A percentile compares a stretch with the other conserved stretches of the same genome.
phyloP scores from a whole-genome alignment of 2,797 vertebrate genomes.

The Melanotaenia parkinsoni region DNA sequence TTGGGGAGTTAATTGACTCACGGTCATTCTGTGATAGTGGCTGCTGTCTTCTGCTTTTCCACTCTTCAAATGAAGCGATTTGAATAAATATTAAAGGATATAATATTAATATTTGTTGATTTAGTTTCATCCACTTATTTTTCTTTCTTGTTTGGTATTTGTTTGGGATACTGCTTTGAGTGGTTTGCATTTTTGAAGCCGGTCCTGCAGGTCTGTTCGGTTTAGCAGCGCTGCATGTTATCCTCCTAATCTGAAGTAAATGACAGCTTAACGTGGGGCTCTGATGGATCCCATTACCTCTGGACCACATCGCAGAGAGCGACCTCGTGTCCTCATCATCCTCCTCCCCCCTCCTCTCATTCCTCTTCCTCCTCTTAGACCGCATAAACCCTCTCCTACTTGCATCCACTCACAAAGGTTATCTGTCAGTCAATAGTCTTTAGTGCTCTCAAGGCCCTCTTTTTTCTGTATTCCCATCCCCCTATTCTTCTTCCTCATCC shows the following conservation, averaged over 20 bases:
- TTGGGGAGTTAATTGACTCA: conserved; percentile 68
- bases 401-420: conserved; percentile 69
- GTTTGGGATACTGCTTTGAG: conserved; percentile 3
- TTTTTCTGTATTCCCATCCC: conserved; percentile 40
- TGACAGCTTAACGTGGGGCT: conserved; percentile 58
- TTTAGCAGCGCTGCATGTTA: conserved; percentile 52
- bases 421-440: conserved; percentile 76
- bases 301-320: conserved; percentile 46
- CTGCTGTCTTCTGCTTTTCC: conserved; percentile 21
- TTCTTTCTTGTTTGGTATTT: neutral
- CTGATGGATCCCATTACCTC: conserved; percentile 68
- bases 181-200: conserved; percentile 37
- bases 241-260: conserved; percentile 74
- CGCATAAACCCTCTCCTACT: conserved; percentile 53
- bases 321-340: conserved; percentile 38
- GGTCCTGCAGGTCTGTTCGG: conserved; percentile 60
- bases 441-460: conserved; percentile 62
- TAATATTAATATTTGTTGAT: conserved; percentile 11
- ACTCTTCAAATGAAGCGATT: conserved; percentile 31
- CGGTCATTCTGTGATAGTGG: conserved; percentile 58
- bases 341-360: conserved; percentile 23
- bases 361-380: conserved; percentile 37
- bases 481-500: conserved; percentile 1
- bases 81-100: conserved; percentile 12
- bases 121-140: neutral